phyloP scores from a whole-genome alignment of 2,888 invertebrate species.

The Anticlea derivata region DNA sequence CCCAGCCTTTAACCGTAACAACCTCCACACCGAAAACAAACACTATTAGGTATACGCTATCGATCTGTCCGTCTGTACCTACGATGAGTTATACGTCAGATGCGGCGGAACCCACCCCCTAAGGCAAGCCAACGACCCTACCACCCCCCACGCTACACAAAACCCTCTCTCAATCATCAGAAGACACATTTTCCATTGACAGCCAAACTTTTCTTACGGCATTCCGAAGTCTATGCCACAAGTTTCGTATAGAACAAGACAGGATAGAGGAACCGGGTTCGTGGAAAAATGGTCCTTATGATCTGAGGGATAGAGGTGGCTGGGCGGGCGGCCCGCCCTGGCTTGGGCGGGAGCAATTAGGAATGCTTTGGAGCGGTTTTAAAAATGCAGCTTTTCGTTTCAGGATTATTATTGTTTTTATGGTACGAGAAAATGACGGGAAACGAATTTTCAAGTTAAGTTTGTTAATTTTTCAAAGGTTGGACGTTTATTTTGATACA shows the following conservation, averaged over 20 bases:
- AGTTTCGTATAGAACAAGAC: conserved; percentile 70
- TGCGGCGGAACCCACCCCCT: conserved; percentile 49
- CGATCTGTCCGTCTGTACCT: conserved; percentile 70
- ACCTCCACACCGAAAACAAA: conserved; percentile 58
- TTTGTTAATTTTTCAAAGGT: neutral
- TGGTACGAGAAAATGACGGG: conserved; percentile 28
- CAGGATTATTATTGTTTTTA: conserved; percentile 47
- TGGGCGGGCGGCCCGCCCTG: conserved; percentile 69
- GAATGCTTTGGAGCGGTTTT: conserved; percentile 60
- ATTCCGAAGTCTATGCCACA: conserved; percentile 68
- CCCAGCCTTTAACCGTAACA: conserved; percentile 24
- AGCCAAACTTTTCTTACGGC: conserved; percentile 65
- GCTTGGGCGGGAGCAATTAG: conserved; percentile 78
- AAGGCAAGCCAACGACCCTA: conserved; percentile 60
- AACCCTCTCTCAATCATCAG: conserved; percentile 36
- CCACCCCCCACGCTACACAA: conserved; percentile 39
- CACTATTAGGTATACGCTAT: conserved; percentile 69
- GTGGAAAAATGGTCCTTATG: conserved; percentile 67
- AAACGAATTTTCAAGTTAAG: conserved; percentile 16
- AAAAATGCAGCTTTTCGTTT: conserved; percentile 63
- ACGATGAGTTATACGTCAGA: conserved; percentile 75
- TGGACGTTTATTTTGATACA: neutral
- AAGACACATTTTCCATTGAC: conserved; percentile 62
- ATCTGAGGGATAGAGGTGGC: conserved; percentile 44
- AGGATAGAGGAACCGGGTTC: conserved; percentile 59